Evolutionary conservation across 1,140 invertebrate genomes (phyloP).

Genomic region (Leptoteleia sp.): DNA sequence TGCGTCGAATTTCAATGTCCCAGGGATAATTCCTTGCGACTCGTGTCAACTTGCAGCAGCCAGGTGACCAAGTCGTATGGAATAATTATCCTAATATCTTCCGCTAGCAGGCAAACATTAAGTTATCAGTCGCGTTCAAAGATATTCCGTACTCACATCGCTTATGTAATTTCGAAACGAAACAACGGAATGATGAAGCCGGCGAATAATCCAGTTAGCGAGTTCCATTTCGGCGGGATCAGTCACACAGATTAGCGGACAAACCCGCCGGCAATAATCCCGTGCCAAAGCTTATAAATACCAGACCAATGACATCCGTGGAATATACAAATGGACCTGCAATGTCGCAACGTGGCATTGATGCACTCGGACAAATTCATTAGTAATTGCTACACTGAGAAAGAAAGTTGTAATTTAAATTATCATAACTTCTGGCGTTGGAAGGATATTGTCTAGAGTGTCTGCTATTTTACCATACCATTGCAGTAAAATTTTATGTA

Average conservation of each 20-base stretch:
- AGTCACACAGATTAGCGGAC: constrained; percentile 60
- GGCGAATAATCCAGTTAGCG: constrained; percentile 59
- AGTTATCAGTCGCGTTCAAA: constrained; percentile 41
- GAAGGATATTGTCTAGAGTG: no score
- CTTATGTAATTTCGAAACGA: constrained; percentile 45
- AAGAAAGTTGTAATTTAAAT: no score
- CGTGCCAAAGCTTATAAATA: constrained; percentile 63
- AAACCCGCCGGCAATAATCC: constrained; percentile 51
- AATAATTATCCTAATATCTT: constrained; percentile 49
- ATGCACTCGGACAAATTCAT: neutral
- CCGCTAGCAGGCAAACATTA: constrained; percentile 29
- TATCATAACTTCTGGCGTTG: no score
- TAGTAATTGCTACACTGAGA: no score
- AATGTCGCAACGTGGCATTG: neutral
- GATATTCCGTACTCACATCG: constrained; percentile 26
- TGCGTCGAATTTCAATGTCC: constrained; percentile 16
- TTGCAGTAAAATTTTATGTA: no score
- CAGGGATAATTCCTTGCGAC: constrained; percentile 11
- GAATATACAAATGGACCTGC: constrained; percentile 34
- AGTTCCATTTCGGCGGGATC: constrained; percentile 61
- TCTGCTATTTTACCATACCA: no score
- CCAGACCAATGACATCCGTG: constrained; percentile 40
- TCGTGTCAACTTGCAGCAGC: constrained; percentile 5
- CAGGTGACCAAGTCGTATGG: neutral
- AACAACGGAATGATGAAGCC: constrained; percentile 52